Base-by-base conservation (phyloP, 2,797 vertebrate species). In the Acanthiza pusilla region DNA sequence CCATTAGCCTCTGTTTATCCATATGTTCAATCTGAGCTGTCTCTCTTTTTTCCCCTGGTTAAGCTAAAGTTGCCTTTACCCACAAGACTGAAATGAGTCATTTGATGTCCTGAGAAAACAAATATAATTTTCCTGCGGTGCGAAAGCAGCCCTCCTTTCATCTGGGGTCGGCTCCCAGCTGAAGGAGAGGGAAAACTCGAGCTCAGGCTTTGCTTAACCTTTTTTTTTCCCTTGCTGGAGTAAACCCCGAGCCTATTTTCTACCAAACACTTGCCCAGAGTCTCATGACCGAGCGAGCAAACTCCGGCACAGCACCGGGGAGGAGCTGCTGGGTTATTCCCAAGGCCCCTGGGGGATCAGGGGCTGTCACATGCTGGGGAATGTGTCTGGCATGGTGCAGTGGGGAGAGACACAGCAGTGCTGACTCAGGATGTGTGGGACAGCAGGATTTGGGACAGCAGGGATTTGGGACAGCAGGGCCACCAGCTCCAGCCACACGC, bases 61-160 rank as follows among this genome's bases (percentile, higher is more conserved):
- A 76, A 94, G 80, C 83, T 91, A 75, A 76, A 93, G 93, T 79
- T 97, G 88, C 92, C 72, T 95, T 94, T 95, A 66, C 96, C 95
- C 93, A 92, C 89, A 95, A 94, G 79, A 92, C 6, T 89, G 45
- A 92, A 96, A 72, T 97, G 96, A 97, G 82, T 97, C 96, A 97
- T 71, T 97, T 95, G 91, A 30, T 97, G 92, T 96, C 94, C 93
- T 96, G 82, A 98, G 93, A 95, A 97, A 97, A 97, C 96, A 93
- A 97, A 96, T 90, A 75, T 81, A 92, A 85, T 97, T 97, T 97
- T 97, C 95, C 94, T 97, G 93, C 77, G 88, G 96, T 94, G 81
- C 96, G 95, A 96, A 93, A 77, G 80, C 91, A 95, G 27, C 77
- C 50, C 1, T 72, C 55, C 95, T 94, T 89, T 97, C 74, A 96